Base-by-base conservation (phyloP, 2,888 invertebrate genomes). In the Ischnura elegans region DNA sequence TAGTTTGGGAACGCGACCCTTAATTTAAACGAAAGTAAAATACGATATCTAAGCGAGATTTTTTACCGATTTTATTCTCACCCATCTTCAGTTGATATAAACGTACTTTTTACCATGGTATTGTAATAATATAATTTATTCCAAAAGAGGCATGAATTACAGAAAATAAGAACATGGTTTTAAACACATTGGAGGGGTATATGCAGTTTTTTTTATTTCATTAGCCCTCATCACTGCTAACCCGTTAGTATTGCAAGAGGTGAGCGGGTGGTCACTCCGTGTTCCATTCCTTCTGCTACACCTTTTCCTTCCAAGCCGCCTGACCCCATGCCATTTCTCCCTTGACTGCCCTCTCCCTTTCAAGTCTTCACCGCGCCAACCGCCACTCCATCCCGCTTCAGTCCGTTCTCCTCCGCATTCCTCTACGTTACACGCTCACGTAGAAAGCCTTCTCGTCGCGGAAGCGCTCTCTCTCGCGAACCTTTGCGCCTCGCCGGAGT, bases 331-430 rank as follows among this genome's bases (percentile, higher is more conserved):
- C 43, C 86, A 43, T 46, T 86, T 46, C 46, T 86, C 86, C 46
- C 86, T 86, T 86, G 45, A 43, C 46, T 86, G 43, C 86, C 45
- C 86, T n/a, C n/a, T n/a, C 86, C 66, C 66, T 76, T 76, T n/a
- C n/a, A n/a, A 76, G 66, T 36, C 61, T 25, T n/a, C 61, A 61
- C 61, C 61, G n/a, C 61, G 66, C 66, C 66, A 76, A 76, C 66
- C 66, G 36, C 66, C 66, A 76, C 66, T 76, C 66, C 66, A 76
- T 8, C 66, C 66, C 66, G 66, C 66, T 76, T 36, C 66, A 29
- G 29, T 76, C 36, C 36, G 36, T 76, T 46, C 86, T 21, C 43
- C 86, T 25, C 45, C 10, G 13, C 5, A 21, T 25, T n/a, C 43
- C 43, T 0, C 61, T 16, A n/a, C 43, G 42, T 42, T n/a, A 25